A percentile compares a stretch with the other conserved stretches of the same genome.
Conservation (phyloP, 2,113 vertebrate species). For the Corythornis cristatus region DNA sequence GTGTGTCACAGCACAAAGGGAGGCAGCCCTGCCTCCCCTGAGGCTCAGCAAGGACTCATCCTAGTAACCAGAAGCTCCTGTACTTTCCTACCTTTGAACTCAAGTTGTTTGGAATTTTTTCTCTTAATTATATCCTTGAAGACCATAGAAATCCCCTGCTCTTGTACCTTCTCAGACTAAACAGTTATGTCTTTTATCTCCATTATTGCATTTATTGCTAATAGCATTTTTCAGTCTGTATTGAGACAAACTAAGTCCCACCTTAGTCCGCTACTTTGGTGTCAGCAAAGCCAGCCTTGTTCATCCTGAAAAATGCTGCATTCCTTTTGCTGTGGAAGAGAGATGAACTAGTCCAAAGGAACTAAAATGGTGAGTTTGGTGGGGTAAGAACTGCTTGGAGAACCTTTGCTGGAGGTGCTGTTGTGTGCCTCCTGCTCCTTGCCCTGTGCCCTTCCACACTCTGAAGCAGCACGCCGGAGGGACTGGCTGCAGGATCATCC, state of each 20-base stretch:
- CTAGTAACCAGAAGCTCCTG: not conserved
- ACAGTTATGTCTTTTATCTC: constrained; percentile 6
- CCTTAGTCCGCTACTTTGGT: not conserved
- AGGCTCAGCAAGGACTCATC: not conserved
- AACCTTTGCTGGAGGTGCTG: not conserved
- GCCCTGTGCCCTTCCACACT: no score
- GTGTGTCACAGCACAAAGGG: not conserved
- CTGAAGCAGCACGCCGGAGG: not conserved
- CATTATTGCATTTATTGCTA: not conserved
- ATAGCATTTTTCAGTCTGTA: not conserved
- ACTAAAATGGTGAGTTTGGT: not conserved
- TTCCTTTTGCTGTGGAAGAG: not conserved
- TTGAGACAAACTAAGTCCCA: not conserved
- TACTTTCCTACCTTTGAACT: constrained; percentile 13
- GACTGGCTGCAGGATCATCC: not conserved
- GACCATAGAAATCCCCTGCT: not conserved
- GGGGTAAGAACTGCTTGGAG: not conserved
- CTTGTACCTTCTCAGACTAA: not conserved
- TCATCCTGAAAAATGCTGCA: not conserved
- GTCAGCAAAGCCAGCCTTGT: not conserved
- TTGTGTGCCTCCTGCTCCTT: not conserved
- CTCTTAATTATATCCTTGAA: not conserved
- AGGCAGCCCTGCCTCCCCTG: not conserved
- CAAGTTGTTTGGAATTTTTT: not conserved
- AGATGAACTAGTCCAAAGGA: not conserved